Conservation (phyloP, 2,113 vertebrate genomes). For the Vidua macroura region DNA sequence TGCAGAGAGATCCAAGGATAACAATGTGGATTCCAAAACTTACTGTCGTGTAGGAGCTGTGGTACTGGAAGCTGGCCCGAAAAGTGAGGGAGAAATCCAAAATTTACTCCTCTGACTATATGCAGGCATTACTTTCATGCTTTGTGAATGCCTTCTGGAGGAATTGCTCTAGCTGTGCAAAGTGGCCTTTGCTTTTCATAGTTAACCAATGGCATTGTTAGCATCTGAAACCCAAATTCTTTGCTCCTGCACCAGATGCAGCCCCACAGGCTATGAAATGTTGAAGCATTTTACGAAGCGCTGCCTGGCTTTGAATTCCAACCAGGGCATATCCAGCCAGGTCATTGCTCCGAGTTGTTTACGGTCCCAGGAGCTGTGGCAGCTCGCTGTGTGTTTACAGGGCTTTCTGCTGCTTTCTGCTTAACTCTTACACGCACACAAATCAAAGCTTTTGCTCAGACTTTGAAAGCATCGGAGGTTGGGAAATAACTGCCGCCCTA, state of each 20-base stretch:
- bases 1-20: neutral
- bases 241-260: constrained; percentile 56
- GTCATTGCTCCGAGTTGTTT: constrained; percentile 21
- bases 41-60: neutral
- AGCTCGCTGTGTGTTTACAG: neutral
- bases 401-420: constrained; percentile 17
- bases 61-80: neutral
- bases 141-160: constrained; percentile 26
- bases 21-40: neutral
- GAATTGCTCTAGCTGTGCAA: neutral
- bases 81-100: neutral
- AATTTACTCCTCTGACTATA: neutral
- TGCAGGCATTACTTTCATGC: neutral
- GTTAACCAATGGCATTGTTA: constrained; percentile 26
- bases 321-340: constrained; percentile 35
- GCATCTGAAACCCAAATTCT: constrained; percentile 33
- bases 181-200: constrained; percentile 39
- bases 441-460: constrained; percentile 4
- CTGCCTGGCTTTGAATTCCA: constrained; percentile 34
- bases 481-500: neutral
- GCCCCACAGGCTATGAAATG: constrained; percentile 31
- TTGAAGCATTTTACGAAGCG: neutral
- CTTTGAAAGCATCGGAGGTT: neutral
- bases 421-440: neutral
- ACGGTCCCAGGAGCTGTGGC: constrained; percentile 24